Evolutionary conservation across 2,113 vertebrate genomes (phyloP).

Genomic region (Leptobrachium leishanense): DNA sequence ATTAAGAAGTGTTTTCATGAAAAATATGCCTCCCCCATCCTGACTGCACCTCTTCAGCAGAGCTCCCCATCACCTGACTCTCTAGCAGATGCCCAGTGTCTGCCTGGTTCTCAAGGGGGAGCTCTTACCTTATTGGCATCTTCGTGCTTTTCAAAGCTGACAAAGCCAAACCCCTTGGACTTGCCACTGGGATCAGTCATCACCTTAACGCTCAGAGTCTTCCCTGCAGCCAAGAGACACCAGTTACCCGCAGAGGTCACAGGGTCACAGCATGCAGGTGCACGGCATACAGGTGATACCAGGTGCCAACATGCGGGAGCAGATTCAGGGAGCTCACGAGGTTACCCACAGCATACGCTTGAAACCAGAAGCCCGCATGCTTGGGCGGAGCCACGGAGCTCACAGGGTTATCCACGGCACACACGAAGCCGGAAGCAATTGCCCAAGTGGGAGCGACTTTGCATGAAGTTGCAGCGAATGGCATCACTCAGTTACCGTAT

Average conservation of each 20-base stretch:
- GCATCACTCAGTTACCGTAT: constrained; percentile 78
- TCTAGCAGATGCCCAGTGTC: constrained; percentile 34
- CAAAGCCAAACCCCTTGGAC: constrained; percentile 97
- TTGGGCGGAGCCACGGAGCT: constrained; percentile 36
- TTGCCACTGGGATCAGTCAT: constrained; percentile 95
- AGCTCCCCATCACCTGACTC: constrained; percentile 36
- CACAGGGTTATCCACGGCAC: constrained; percentile 38
- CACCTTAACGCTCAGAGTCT: constrained; percentile 96
- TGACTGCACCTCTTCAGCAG: neutral
- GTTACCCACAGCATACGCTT: constrained; percentile 37
- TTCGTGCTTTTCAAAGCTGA: constrained; percentile 97
- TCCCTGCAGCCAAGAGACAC: constrained; percentile 78
- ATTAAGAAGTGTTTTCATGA: neutral
- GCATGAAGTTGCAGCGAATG: neutral
- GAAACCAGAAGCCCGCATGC: constrained; percentile 42
- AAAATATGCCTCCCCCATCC: neutral
- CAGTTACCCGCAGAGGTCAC: constrained; percentile 47
- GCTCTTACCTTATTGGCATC: constrained; percentile 91
- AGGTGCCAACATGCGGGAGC: constrained; percentile 46
- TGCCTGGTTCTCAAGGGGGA: constrained; percentile 4
- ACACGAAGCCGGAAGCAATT: constrained; percentile 35
- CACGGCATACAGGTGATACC: constrained; percentile 45
- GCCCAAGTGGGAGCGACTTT: constrained; percentile 2
- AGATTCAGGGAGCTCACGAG: constrained; percentile 31
- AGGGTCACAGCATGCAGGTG: constrained; percentile 50